Base-by-base conservation (phyloP, 2,113 vertebrate genomes). In the Etheostoma spectabile region DNA sequence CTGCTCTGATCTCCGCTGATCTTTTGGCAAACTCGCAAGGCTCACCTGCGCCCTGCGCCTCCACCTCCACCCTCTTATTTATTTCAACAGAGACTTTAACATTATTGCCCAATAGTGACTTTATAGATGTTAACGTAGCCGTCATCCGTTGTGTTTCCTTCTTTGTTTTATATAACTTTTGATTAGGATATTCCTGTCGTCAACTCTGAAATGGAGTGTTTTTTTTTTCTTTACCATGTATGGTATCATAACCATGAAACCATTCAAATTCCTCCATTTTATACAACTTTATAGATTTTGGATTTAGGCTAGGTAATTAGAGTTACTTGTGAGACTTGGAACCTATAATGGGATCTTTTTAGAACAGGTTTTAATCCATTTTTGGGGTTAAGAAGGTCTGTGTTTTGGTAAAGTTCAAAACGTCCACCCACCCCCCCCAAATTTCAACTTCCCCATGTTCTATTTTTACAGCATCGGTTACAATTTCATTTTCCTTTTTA, bases 31-130 rank as follows among this genome's bases (percentile, higher is more conserved):
- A 90, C 79, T 66, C 63, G 35, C 61, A 22, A 30, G 42, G 65
- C 69, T 90, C 82, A 88, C 86, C 84, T 93, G 82, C 75, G 51
- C 42, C 5, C n/a, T n/a, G n/a, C n/a, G n/a, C n/a, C 53, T 70
- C 11, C 57, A 11, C 66, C 66, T 24, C 16, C 38, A 55, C 67
- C 52, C 13, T 49, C 0, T 24, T 21, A 15, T 27, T 38, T 24
- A 69, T 79, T 82, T 53, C 42, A 52, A 22, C 33, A 21, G 13
- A 64, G 11, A 60, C 60, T 62, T 24, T n/a, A 1, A 52, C 27
- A 42, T n/a, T 49, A 63, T 46, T 63, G 8, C 2, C 46, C 13
- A 4, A 2, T 13, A 21, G 7, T 18, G 11, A 49, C 27, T 61
- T 53, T n/a, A 42, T 3, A 12, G 12, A 52, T 14, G 19, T 13